A percentile compares a stretch with the other conserved stretches of the same genome.
These are phyloP conservation scores for Abramis brama DNA, from an alignment of 2,113 vertebrate genomes.

Conservation along the genomic window DNA sequence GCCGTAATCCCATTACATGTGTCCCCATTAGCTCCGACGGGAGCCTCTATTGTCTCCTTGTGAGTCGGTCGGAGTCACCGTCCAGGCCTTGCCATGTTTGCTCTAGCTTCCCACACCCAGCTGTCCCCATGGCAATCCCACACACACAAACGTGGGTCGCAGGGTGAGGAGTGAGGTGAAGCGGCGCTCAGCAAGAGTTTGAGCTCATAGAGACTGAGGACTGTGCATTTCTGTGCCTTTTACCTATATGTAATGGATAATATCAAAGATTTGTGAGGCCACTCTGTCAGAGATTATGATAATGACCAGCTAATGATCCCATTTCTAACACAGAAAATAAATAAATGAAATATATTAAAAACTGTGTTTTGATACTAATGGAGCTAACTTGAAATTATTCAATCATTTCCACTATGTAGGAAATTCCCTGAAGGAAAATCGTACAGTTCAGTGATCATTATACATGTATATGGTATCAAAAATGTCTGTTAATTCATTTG, in stretches of 20 bases:
- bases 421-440: background rate
- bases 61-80: slow-evolving; percentile 74
- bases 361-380: background rate
- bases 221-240: background rate
- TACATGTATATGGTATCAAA: background rate
- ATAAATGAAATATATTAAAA: too few relatives aligned
- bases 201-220: background rate
- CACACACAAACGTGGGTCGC: slow-evolving; percentile 23
- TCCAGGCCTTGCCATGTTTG: slow-evolving; percentile 69
- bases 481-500: background rate
- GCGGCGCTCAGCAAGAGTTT: background rate
- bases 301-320: too few relatives aligned
- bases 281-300: background rate
- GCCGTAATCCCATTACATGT: slow-evolving; percentile 76
- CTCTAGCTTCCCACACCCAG: slow-evolving; percentile 73
- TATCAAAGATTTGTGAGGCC: background rate
- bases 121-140: slow-evolving; percentile 67
- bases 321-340: too few relatives aligned
- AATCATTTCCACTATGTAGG: too few relatives aligned
- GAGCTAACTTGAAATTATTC: background rate
- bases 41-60: slow-evolving; percentile 67
- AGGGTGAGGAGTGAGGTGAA: slow-evolving; percentile 14
- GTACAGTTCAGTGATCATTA: background rate
- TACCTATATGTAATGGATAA: background rate
- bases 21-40: slow-evolving; percentile 75